These are phyloP conservation scores for Scaptomyza caliginosa DNA, from an alignment of 2,888 invertebrate species.

Conservation along the genomic window DNA sequence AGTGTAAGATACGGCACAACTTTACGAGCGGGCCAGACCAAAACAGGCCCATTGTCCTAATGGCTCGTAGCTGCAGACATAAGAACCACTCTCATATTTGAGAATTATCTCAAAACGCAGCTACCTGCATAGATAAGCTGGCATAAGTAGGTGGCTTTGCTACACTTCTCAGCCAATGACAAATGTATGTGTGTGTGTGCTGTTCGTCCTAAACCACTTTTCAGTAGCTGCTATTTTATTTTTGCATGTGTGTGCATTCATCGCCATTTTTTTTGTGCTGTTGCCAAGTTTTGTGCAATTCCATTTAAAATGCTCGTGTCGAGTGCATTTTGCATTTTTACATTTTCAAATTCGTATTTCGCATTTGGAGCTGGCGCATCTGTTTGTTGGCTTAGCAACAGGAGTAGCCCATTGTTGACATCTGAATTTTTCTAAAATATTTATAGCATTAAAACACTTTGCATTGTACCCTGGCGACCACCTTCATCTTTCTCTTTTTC, in stretches of 20 bases:
- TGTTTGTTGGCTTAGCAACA: slow-evolving; percentile 35
- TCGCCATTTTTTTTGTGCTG: slow-evolving; percentile 18
- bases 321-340: slow-evolving; percentile 35
- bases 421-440: slow-evolving; percentile 35
- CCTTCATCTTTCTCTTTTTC: background rate
- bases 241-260: slow-evolving; percentile 1
- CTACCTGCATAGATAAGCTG: slow-evolving; percentile 3
- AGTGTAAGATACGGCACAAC: slow-evolving; percentile 18
- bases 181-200: background rate
- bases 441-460: slow-evolving; percentile 21
- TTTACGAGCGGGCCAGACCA: slow-evolving; percentile 7
- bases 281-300: slow-evolving; percentile 37
- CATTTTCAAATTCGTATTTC: background rate
- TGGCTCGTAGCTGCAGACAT: slow-evolving; percentile 37
- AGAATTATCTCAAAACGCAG: background rate
- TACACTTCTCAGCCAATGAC: slow-evolving; percentile 12
- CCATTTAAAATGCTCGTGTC: slow-evolving; percentile 20
- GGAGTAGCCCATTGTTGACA: slow-evolving; percentile 15
- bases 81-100: background rate
- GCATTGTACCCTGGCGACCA: background rate
- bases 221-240: slow-evolving; percentile 3
- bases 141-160: slow-evolving; percentile 5
- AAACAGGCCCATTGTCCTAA: slow-evolving; percentile 14
- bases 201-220: background rate
- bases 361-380: slow-evolving; percentile 40